Conservation (phyloP, 2,888 invertebrate species). For the Leptothorax acervorum region DNA sequence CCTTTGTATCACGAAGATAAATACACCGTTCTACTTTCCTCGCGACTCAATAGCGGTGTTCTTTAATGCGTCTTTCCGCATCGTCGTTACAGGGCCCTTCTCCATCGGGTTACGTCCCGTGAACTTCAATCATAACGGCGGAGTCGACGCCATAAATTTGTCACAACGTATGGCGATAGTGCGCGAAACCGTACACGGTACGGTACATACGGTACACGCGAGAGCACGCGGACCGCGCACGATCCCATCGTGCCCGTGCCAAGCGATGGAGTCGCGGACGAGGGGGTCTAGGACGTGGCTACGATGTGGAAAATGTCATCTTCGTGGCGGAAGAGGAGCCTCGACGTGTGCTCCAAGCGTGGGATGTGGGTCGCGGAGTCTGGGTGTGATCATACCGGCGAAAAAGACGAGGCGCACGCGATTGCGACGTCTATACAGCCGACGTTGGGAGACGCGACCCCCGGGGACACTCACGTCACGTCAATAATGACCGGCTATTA, state of each 20-base stretch:
- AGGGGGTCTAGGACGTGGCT: constrained; percentile 48
- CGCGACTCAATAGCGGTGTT: constrained; percentile 39
- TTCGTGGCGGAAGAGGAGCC: constrained; percentile 75
- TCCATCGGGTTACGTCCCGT: constrained; percentile 38
- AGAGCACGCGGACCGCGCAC: constrained; percentile 51
- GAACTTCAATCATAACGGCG: constrained; percentile 72
- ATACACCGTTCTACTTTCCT: constrained; percentile 67
- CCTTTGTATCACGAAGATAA: constrained; percentile 64
- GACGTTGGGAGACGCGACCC: constrained; percentile 66
- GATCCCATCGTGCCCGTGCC: constrained; percentile 54
- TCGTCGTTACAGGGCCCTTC: constrained; percentile 46
- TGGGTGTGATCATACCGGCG: constrained; percentile 74
- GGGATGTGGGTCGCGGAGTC: constrained; percentile 80
- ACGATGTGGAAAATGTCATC: constrained; percentile 75
- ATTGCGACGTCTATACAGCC: constrained; percentile 10
- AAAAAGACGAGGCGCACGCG: constrained; percentile 47
- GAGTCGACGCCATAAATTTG: constrained; percentile 71
- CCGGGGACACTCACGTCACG: constrained; percentile 74
- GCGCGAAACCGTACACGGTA: constrained; percentile 23
- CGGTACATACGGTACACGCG: constrained; percentile 38
- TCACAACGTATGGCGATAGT: constrained; percentile 61
- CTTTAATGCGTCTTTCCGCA: constrained; percentile 40
- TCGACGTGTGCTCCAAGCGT: constrained; percentile 71
- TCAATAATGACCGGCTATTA: constrained; percentile 77
- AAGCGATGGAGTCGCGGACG: constrained; percentile 49